Conservation (phyloP, 2,797 vertebrate genomes). For the Vireo griseus region DNA sequence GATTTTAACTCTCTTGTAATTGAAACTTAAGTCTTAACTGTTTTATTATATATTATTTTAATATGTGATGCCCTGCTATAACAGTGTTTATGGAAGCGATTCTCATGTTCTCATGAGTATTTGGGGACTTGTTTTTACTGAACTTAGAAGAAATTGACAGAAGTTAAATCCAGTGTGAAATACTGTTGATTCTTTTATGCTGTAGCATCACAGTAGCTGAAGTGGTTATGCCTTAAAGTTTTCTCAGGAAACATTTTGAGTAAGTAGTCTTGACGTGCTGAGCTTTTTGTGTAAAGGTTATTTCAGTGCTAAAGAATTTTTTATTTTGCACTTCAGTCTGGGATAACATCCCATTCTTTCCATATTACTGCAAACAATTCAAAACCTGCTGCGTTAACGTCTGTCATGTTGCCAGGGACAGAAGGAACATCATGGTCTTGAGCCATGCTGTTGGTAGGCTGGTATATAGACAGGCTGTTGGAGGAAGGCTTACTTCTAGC, state of each 20-base stretch:
- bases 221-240: background rate
- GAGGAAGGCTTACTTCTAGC: background rate
- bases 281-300: background rate
- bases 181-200: background rate
- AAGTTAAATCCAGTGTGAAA: background rate
- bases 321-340: background rate
- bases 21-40: background rate
- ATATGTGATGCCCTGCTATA: background rate
- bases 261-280: background rate
- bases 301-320: slow-evolving; percentile 1
- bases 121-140: background rate
- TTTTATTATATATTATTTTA: background rate
- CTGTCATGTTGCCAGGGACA: background rate
- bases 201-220: background rate
- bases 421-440: background rate
- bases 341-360: slow-evolving; percentile 8
- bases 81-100: background rate
- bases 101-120: background rate
- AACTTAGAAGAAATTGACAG: background rate
- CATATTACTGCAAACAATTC: background rate
- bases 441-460: background rate
- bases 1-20: background rate
- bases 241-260: background rate
- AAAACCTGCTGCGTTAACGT: accelerated
- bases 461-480: background rate